Evolutionary conservation across 2,888 invertebrate genomes (phyloP), one percentile per base, ranked within the genome.

Genomic region (Drosophila melanocephala): DNA sequence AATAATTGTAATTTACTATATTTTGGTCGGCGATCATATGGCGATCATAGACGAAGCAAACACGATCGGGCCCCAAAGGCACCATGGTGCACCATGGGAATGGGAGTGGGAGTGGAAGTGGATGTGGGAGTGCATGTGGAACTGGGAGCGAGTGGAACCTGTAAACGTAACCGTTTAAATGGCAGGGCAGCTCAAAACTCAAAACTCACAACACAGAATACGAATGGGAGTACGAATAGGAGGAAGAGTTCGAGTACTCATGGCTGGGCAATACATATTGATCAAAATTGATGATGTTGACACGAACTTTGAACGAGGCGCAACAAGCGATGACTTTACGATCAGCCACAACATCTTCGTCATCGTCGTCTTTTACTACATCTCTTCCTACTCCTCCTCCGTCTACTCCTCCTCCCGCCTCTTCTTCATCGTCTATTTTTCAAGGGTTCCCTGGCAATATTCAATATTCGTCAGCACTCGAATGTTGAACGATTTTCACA

Each of bases 281-380:
- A 90, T 88, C 87, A 88, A 89, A 89, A 90, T 89, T 88, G 90
- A 88, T 88, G 91, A 88, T 87, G 89, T 88, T 90, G 90, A 88
- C 88, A 88, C 88, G 88, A 88, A 89, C 88, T 88, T 81, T 90
- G 89, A 87, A 89, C 90, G 87, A 85, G 75, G 75, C 81, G 58
- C 74, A 79, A 79, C 75, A 68, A 84, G 72, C 79, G 75, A 78
- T 82, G 72, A 81, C 79, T 81, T 75, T 72, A 71, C 74, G 81
- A 74, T 74, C 81, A 58, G 64, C 65, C 58, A 62, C 65, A 66
- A 73, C 76, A 51, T 32, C 68, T 57, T 67, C 51, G 14, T 33
- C 32, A 57, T 53, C 68, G 30, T 28, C 33, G 16, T 22, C 47
- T 30, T 52, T 26, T 39, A 26, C 53, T 44, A 47, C 47, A 26